Conservation (phyloP, 2,113 vertebrate species). For the Narcine bancroftii region DNA sequence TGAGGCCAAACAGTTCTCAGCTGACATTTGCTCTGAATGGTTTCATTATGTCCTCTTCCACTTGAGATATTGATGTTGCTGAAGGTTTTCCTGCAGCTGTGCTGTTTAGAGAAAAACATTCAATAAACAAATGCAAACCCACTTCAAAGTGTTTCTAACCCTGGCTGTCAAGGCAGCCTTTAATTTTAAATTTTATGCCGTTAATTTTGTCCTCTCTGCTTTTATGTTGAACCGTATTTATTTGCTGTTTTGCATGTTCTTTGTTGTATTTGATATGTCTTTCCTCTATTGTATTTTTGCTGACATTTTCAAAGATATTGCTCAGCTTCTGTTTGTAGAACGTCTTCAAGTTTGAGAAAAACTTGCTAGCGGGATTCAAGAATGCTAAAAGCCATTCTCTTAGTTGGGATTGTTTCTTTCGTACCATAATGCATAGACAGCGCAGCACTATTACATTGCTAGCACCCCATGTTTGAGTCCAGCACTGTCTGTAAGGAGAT, state of each 20-base stretch:
- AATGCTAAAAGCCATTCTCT: background rate
- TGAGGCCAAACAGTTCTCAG: background rate
- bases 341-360: background rate
- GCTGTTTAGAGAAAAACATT: background rate
- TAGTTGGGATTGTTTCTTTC: background rate
- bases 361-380: background rate
- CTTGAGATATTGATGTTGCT: background rate
- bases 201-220: background rate
- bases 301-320: background rate
- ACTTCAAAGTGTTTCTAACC: background rate
- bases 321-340: background rate
- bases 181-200: background rate
- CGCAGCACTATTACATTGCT: too few relatives aligned
- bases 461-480: too few relatives aligned
- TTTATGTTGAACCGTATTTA: background rate
- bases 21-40: conserved; percentile 17
- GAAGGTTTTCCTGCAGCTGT: background rate
- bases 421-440: too few relatives aligned
- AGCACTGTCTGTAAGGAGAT: too few relatives aligned
- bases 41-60: background rate
- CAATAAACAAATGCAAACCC: too few relatives aligned
- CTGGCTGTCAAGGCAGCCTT: background rate
- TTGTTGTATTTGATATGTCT: background rate
- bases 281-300: background rate
- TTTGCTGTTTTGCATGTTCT: background rate